These are phyloP conservation scores for Phoxinus phoxinus DNA, from an alignment of 2,113 vertebrate species.

Conservation along the genomic window DNA sequence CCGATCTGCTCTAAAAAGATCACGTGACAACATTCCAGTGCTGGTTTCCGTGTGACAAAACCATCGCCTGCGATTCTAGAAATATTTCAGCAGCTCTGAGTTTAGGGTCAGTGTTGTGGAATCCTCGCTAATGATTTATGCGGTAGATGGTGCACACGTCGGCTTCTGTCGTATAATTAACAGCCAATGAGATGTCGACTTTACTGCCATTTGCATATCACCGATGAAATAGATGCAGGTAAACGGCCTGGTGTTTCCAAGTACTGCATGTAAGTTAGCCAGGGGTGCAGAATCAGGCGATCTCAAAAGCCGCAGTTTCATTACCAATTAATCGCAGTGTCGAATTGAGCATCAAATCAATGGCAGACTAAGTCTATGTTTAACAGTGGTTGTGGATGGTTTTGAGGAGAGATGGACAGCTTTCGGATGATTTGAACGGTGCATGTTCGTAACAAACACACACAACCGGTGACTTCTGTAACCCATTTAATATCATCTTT, in stretches of 20 bases:
- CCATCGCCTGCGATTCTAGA: background rate
- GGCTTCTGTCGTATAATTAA: conserved; percentile 8
- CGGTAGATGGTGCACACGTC: background rate
- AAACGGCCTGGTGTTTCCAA: conserved; percentile 1
- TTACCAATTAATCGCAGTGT: background rate
- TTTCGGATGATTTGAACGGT: conserved; percentile 49
- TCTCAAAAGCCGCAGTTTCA: background rate
- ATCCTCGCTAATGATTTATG: conserved; percentile 21
- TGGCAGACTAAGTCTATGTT: background rate
- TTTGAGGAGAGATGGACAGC: background rate
- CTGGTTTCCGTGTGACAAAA: conserved; percentile 11
- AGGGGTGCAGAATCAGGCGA: background rate
- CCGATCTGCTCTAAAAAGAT: background rate
- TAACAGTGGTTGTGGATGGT: background rate
- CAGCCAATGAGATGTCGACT: conserved; percentile 3
- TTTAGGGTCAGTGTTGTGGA: conserved; percentile 8
- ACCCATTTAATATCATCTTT: conserved; percentile 68
- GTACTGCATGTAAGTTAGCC: background rate
- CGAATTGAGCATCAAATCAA: background rate
- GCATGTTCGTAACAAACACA: conserved; percentile 67
- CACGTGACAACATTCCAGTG: conserved; percentile 58
- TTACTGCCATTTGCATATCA: conserved; percentile 11
- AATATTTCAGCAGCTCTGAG: background rate
- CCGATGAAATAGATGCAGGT: background rate
- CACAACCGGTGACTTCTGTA: conserved; percentile 68